Evolutionary conservation across 1,140 invertebrate species (phyloP).

Genomic region (Macrocentrus cingulum): DNA sequence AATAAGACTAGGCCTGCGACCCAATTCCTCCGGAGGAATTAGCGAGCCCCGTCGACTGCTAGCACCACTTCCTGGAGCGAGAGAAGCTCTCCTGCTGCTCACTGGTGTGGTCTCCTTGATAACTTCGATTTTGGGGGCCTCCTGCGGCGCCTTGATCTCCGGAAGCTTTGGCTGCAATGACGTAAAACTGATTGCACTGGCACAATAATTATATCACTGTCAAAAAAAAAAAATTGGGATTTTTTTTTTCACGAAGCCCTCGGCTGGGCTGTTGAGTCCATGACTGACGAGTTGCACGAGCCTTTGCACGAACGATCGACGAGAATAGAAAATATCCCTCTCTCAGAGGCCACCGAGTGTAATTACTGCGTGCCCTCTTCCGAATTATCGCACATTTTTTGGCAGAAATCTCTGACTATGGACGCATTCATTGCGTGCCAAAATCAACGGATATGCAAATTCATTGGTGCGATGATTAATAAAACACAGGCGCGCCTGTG

Average conservation of each 20-base stretch:
- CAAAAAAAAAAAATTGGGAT: too few species aligned
- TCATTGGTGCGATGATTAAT: conserved; percentile 26
- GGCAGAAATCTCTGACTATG: conserved; percentile 5
- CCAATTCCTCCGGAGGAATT: conserved; percentile 81
- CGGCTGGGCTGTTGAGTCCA: conserved; percentile 27
- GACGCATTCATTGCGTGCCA: conserved; percentile 13
- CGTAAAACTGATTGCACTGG: too few species aligned
- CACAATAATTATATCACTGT: too few species aligned
- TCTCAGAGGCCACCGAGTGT: conserved; percentile 34
- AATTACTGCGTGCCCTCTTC: background rate
- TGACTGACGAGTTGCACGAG: conserved; percentile 27
- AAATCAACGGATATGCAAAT: conserved; percentile 1
- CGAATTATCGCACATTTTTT: background rate
- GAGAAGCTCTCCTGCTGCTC: conserved; percentile 70
- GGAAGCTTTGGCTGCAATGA: conserved; percentile 49
- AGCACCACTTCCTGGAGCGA: conserved; percentile 72
- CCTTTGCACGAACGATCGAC: conserved; percentile 21
- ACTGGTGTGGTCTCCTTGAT: conserved; percentile 74
- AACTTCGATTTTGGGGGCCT: conserved; percentile 83
- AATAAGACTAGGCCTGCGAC: conserved; percentile 81
- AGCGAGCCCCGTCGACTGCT: conserved; percentile 78
- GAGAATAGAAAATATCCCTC: conserved; percentile 54
- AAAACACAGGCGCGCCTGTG: conserved; percentile 7
- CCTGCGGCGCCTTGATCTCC: conserved; percentile 72
- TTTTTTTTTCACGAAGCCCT: too few species aligned